phyloP scores from a whole-genome alignment of 2,113 vertebrate species.

The Struthidea cinerea region DNA sequence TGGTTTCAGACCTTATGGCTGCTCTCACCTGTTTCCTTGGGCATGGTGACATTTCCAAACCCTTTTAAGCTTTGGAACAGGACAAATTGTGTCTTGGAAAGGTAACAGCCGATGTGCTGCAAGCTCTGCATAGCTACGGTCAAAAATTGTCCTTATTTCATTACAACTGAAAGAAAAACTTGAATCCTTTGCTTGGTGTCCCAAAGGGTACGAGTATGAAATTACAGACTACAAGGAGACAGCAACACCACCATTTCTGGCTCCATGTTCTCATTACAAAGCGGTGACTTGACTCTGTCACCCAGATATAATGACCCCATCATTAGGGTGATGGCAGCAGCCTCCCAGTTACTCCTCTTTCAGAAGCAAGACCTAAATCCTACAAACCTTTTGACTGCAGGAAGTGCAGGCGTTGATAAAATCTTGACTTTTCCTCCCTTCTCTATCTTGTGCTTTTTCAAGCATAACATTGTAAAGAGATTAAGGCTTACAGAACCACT shows the following conservation, averaged over 20 bases:
- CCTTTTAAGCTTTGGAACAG: not conserved
- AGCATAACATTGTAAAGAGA: not conserved
- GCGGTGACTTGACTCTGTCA: not conserved
- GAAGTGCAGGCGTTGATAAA: not conserved
- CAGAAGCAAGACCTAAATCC: not conserved
- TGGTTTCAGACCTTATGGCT: not conserved
- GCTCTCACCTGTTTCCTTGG: not conserved
- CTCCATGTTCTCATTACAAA: not conserved
- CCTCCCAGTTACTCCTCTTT: not conserved
- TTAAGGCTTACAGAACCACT: not conserved
- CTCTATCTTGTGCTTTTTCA: not conserved
- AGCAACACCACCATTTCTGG: not conserved
- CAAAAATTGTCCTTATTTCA: not conserved
- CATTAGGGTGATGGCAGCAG: not conserved
- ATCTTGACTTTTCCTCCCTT: not conserved
- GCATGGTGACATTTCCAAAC: not conserved
- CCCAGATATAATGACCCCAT: not conserved
- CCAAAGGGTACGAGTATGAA: fast-evolving
- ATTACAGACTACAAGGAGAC: not conserved
- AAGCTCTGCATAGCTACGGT: fast-evolving
- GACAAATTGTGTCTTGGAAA: not conserved
- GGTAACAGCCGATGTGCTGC: not conserved
- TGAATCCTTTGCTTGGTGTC: not conserved
- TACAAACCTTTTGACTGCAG: not conserved
- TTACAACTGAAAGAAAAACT: not conserved